phyloP scores from a whole-genome alignment of 2,888 invertebrate genomes.

The Timema podura region DNA sequence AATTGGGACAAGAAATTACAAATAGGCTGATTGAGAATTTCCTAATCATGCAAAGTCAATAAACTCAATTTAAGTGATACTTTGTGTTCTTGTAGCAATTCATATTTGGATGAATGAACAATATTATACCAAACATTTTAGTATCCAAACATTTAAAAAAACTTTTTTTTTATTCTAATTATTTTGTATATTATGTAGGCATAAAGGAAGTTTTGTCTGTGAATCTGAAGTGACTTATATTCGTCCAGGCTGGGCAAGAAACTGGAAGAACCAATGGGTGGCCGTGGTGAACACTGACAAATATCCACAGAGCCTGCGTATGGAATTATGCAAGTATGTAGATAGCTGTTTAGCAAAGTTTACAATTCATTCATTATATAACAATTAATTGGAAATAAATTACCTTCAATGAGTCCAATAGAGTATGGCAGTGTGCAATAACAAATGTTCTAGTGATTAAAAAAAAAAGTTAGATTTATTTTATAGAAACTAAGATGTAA shows the following conservation, averaged over 20 bases:
- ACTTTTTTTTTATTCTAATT: neutral
- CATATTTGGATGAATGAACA: neutral
- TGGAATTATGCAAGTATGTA: constrained; percentile 41
- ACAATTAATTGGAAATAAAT: neutral
- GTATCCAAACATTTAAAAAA: neutral
- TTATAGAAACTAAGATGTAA: no score
- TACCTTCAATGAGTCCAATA: no score
- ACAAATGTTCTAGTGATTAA: no score
- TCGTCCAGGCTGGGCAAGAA: constrained; percentile 41
- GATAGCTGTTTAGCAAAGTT: neutral
- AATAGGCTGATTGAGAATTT: no score
- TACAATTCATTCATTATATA: neutral
- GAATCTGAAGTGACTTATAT: constrained; percentile 40
- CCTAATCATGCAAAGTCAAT: no score
- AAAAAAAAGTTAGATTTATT: no score
- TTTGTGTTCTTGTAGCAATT: no score
- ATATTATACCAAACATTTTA: neutral
- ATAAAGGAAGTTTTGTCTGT: constrained; percentile 40
- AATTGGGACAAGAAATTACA: no score
- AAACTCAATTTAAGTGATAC: no score
- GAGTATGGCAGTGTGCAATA: no score
- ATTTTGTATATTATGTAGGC: constrained; percentile 31
- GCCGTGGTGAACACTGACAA: constrained; percentile 40
- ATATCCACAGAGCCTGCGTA: constrained; percentile 39
- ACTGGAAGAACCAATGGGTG: constrained; percentile 40